Conservation (phyloP, 2,888 invertebrate species). For the Dynastes hyllus region DNA sequence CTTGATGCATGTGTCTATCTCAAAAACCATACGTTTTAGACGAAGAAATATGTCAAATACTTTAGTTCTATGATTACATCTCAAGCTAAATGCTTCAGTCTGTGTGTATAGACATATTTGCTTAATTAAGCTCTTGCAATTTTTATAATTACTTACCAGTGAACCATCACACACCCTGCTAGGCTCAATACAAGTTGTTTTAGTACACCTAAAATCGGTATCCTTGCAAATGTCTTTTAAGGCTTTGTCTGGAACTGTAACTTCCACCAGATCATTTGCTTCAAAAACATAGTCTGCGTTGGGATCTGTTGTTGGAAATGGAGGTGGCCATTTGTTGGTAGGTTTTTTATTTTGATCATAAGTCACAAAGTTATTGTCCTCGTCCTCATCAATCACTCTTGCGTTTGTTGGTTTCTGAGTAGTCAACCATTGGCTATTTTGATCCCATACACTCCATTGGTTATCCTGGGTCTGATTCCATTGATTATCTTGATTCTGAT, state of each 20-base stretch:
- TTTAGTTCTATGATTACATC: too few species aligned
- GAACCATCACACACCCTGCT: constrained; percentile 75
- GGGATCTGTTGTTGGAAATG: constrained; percentile 62
- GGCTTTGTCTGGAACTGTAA: constrained; percentile 3
- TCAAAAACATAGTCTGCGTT: constrained; percentile 67
- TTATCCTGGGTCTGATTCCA: constrained; percentile 15
- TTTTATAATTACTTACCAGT: constrained; percentile 65
- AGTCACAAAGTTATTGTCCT: neutral
- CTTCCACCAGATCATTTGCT: constrained; percentile 61
- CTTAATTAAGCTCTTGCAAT: neutral
- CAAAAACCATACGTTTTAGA: neutral
- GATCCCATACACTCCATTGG: constrained; percentile 5
- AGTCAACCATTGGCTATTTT: neutral
- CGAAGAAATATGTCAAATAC: too few species aligned
- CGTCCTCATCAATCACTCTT: neutral
- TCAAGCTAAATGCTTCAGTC: too few species aligned
- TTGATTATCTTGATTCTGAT: constrained; percentile 6
- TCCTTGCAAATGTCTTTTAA: constrained; percentile 59
- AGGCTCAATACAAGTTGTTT: constrained; percentile 73
- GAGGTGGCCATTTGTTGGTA: constrained; percentile 24
- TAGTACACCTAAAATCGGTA: constrained; percentile 71
- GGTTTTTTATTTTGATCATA: constrained; percentile 36
- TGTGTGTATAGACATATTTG: too few species aligned
- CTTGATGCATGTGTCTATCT: neutral
- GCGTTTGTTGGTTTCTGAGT: neutral